Evolutionary conservation across 2,888 invertebrate species (phyloP).

Genomic region (Oscheius sp.): DNA sequence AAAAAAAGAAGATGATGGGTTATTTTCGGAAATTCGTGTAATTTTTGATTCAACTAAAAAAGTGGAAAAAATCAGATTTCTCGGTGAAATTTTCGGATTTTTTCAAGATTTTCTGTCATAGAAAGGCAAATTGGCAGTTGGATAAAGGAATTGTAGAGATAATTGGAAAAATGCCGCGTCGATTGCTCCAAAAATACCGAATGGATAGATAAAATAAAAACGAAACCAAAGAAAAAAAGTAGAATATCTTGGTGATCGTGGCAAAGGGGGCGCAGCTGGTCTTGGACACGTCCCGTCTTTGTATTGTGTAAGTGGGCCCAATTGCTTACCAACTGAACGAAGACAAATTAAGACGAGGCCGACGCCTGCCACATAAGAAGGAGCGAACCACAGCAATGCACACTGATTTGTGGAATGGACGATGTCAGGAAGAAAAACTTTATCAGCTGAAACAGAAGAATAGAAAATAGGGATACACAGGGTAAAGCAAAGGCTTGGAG

Average conservation of each 20-base stretch:
- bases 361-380: slow-evolving; percentile 32
- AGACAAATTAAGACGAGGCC: slow-evolving; percentile 37
- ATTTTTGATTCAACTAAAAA: too few relatives aligned
- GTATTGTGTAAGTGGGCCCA: slow-evolving; percentile 29
- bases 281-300: slow-evolving; percentile 13
- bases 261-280: slow-evolving; percentile 11
- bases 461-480: neutral
- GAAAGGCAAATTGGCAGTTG: too few relatives aligned
- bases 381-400: neutral
- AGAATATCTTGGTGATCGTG: too few relatives aligned
- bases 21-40: too few relatives aligned
- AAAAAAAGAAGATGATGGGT: too few relatives aligned
- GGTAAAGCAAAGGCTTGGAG: neutral
- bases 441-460: neutral
- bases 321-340: slow-evolving; percentile 37
- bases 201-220: neutral
- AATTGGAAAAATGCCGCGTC: too few relatives aligned
- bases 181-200: too few relatives aligned
- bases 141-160: too few relatives aligned
- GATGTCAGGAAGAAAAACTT: neutral
- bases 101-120: too few relatives aligned
- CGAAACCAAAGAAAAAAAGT: neutral
- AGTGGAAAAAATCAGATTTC: too few relatives aligned
- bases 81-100: too few relatives aligned
- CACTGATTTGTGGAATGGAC: slow-evolving; percentile 6